phyloP scores from a whole-genome alignment of 2,113 vertebrate species.

The Oryctolagus cuniculus region DNA sequence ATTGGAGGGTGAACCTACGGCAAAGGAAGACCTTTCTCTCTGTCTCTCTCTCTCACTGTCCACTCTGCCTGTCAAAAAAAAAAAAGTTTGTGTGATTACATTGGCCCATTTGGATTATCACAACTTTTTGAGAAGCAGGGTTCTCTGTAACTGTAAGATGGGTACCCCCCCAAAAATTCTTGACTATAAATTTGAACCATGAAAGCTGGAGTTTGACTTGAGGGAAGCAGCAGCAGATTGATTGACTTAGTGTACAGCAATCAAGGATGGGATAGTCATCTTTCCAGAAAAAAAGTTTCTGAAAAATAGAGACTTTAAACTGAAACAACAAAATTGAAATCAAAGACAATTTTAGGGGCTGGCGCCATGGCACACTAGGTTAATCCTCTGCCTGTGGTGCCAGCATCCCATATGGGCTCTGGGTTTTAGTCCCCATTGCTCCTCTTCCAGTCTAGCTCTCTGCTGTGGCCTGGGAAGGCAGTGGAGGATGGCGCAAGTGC shows the following conservation, averaged over 20 bases:
- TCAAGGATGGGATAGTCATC: neutral
- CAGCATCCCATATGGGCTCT: too few species aligned
- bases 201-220: neutral
- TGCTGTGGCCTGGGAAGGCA: too few species aligned
- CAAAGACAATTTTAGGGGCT: neutral
- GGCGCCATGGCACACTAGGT: too few species aligned
- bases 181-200: neutral
- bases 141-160: neutral
- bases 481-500: too few species aligned
- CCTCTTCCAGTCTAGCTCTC: too few species aligned
- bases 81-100: neutral
- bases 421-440: too few species aligned
- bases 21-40: too few species aligned
- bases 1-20: too few species aligned
- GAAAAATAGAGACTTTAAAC: neutral
- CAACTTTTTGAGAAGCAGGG: neutral
- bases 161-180: neutral
- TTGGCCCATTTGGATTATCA: neutral
- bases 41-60: too few species aligned
- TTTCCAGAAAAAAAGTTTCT: neutral
- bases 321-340: conserved; percentile 23
- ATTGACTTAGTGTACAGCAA: neutral
- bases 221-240: neutral
- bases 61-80: too few species aligned
- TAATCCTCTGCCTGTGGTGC: too few species aligned